Evolutionary conservation across 1,140 invertebrate species (phyloP).

Genomic region (Andrena cerasifolii): DNA sequence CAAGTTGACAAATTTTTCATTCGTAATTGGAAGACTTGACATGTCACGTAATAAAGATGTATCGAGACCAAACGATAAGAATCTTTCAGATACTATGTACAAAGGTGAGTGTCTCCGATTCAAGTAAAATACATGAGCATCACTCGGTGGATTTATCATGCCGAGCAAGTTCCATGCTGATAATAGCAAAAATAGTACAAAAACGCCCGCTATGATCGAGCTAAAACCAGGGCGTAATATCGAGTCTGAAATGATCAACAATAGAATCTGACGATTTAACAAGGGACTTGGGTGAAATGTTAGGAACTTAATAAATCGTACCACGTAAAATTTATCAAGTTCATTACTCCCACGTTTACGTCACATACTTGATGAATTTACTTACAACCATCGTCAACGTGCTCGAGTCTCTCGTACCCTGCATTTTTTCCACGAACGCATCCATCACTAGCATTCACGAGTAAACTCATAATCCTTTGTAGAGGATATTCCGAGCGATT

Average conservation of each 20-base stretch:
- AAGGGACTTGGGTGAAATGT: background rate
- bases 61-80: conserved; percentile 80
- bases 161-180: conserved; percentile 31
- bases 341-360: too few relatives aligned
- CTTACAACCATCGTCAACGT: too few relatives aligned
- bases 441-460: too few relatives aligned
- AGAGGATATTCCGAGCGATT: too few relatives aligned
- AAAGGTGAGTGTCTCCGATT: conserved; percentile 36
- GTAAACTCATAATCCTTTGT: too few relatives aligned
- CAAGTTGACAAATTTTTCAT: conserved; percentile 82
- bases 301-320: too few relatives aligned
- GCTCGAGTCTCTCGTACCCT: too few relatives aligned
- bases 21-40: conserved; percentile 68
- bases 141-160: background rate
- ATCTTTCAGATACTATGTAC: conserved; percentile 71
- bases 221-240: conserved; percentile 6
- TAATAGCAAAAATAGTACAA: conserved; percentile 38
- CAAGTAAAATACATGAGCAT: conserved; percentile 33
- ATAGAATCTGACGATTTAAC: background rate
- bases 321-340: too few relatives aligned
- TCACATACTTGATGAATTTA: too few relatives aligned
- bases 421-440: too few relatives aligned
- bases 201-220: conserved; percentile 12
- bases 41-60: conserved; percentile 74
- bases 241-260: conserved; percentile 30